phyloP scores from a whole-genome alignment of 2,888 invertebrate genomes.

The Lepidocyrtinus sp. region DNA sequence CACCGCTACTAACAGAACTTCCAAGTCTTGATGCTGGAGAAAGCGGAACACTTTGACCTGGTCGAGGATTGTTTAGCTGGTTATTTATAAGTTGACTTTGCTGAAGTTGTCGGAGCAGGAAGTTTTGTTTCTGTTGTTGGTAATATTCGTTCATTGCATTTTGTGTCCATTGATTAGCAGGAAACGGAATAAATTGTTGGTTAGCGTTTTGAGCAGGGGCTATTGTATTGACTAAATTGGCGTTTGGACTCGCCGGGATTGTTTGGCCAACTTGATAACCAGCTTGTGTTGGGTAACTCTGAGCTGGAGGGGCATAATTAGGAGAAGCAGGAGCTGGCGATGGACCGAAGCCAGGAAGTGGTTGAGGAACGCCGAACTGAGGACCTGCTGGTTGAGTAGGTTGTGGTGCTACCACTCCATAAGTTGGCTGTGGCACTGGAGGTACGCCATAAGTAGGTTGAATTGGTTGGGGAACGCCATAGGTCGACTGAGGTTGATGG shows the following conservation, averaged over 20 bases:
- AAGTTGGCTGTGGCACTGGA: conserved; percentile 7
- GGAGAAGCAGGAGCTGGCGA: neutral
- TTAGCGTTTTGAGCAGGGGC: neutral
- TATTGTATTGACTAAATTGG: neutral
- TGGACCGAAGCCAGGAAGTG: conserved; percentile 3
- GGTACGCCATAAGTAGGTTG: neutral
- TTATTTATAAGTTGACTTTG: neutral
- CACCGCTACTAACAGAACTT: too few species aligned
- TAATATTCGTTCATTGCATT: neutral
- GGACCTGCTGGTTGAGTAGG: conserved; percentile 12
- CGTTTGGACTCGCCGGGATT: neutral
- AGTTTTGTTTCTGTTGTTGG: neutral
- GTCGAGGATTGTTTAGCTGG: neutral
- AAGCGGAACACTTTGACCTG: neutral
- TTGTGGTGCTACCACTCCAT: conserved; percentile 21
- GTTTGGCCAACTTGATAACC: too few species aligned
- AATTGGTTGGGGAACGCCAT: conserved; percentile 8
- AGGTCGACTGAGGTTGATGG: neutral
- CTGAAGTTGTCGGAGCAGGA: neutral
- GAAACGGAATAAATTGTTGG: conserved; percentile 18
- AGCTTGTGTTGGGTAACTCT: neutral
- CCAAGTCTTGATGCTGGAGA: neutral
- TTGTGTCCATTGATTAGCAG: neutral
- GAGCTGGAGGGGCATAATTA: neutral
- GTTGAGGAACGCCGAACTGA: neutral